Evolutionary conservation across 2,888 invertebrate genomes (phyloP), one percentile per base, ranked within the genome.

Genomic region (Alviniconcha strummeri): DNA sequence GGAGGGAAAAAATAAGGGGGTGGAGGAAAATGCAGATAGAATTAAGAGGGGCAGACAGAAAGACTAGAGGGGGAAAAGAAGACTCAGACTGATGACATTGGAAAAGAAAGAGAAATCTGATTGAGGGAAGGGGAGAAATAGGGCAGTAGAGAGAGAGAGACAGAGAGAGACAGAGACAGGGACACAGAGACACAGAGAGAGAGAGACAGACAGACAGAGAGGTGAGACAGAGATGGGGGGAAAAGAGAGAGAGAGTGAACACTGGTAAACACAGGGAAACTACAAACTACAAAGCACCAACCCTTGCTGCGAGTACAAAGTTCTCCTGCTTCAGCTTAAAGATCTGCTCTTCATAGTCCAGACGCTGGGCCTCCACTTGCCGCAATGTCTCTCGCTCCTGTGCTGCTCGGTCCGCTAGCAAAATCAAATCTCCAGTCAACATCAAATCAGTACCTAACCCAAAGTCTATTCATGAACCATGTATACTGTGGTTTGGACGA

Each of bases 221-320:
- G 17, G 15, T 1, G 36, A n/a, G 7, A 75, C 9, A 55, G 8
- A 75, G 19, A 6, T 52, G 11, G 5, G 52, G 15, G 17, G 52
- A 52, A 36, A n/a, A n/a, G 5, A 52, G 52, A 11, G 52, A 74
- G 52, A 36, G 72, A 6, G 7, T 7, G 36, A 36, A 36, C 8
- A 36, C 36, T 1, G 36, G 36, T 36, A 36, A 36, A 36, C 8
- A 36, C 36, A 36, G 36, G 36, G 0, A 36, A 36, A 36, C 36
- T 36, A 36, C 36, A 36, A 36, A 36, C 36, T 36, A 36, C 36
- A 36, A 36, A 57, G 15, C n/a, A 71, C 86, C 80, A 85, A 93
- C 93, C 92, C 93, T 92, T 36, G 93, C 92, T 79, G 89, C 85
- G 8, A 93, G 87, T 9, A 92, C 91, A 89, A 91, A 93, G 87